These are phyloP conservation scores for Pagrus major DNA, from an alignment of 2,113 vertebrate species.

Conservation along the genomic window DNA sequence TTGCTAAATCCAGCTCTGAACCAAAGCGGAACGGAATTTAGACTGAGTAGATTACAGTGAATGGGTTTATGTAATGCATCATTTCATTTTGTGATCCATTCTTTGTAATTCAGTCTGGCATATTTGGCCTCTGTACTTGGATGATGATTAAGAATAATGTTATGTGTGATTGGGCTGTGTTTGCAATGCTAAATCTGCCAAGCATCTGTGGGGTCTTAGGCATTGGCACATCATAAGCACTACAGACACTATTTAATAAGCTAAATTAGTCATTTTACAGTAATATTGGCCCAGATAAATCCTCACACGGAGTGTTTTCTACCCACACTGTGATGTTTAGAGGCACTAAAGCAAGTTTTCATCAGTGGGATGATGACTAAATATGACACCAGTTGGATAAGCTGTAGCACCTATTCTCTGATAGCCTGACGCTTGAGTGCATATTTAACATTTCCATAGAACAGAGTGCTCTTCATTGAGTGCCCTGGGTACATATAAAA, in stretches of 20 bases:
- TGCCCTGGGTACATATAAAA: neutral
- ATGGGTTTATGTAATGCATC: neutral
- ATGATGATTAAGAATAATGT: neutral
- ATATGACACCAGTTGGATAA: neutral
- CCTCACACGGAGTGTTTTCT: neutral
- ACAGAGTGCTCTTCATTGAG: neutral
- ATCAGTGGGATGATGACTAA: neutral
- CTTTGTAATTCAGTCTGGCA: neutral
- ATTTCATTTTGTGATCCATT: neutral
- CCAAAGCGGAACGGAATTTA: too few species aligned
- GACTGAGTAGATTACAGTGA: neutral
- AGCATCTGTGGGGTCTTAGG: neutral
- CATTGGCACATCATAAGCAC: neutral
- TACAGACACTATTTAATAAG: neutral
- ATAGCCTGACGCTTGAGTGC: neutral
- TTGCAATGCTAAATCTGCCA: neutral
- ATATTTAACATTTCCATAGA: neutral
- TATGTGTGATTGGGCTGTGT: neutral
- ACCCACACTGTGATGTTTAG: neutral
- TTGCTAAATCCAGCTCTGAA: too few species aligned
- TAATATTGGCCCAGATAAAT: neutral
- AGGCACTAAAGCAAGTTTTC: neutral
- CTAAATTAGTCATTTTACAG: neutral
- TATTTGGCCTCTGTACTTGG: neutral
- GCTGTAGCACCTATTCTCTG: neutral